Evolutionary conservation across 2,888 invertebrate species (phyloP).

Genomic region (Nomada flava): DNA sequence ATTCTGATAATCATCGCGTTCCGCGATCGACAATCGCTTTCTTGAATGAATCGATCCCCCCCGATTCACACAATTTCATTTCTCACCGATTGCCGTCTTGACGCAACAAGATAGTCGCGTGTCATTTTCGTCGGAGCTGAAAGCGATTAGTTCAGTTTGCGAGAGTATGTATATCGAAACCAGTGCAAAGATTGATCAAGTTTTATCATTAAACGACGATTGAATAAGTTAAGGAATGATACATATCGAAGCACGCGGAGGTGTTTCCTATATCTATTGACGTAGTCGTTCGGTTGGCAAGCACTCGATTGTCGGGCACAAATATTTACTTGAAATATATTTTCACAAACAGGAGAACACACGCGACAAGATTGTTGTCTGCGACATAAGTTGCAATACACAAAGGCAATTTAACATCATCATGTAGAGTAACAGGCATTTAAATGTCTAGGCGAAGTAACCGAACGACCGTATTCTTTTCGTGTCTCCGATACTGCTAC

Average conservation of each 20-base stretch:
- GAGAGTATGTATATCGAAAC: conserved; percentile 46
- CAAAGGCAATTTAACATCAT: not conserved
- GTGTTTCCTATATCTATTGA: conserved; percentile 50
- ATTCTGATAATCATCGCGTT: conserved; percentile 36
- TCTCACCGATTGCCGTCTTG: not conserved
- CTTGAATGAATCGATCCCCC: conserved; percentile 21
- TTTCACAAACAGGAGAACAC: not conserved
- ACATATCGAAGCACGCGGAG: conserved; percentile 73
- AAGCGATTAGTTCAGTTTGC: conserved; percentile 5
- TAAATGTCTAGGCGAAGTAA: not conserved
- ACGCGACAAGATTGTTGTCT: not conserved
- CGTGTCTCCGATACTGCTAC: conserved; percentile 27
- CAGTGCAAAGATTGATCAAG: conserved; percentile 54
- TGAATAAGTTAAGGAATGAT: conserved; percentile 70
- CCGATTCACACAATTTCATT: conserved; percentile 15
- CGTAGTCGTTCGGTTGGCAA: conserved; percentile 34
- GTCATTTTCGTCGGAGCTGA: conserved; percentile 59
- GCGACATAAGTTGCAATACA: not conserved
- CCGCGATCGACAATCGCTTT: conserved; percentile 48
- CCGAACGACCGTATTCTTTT: conserved; percentile 44
- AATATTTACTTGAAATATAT: not conserved
- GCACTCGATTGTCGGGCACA: not conserved
- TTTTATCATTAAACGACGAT: conserved; percentile 50
- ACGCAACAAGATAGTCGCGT: not conserved
- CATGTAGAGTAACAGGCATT: not conserved